Evolutionary conservation across 2,888 invertebrate species (phyloP).

Genomic region (Pristionchus arcanus): DNA sequence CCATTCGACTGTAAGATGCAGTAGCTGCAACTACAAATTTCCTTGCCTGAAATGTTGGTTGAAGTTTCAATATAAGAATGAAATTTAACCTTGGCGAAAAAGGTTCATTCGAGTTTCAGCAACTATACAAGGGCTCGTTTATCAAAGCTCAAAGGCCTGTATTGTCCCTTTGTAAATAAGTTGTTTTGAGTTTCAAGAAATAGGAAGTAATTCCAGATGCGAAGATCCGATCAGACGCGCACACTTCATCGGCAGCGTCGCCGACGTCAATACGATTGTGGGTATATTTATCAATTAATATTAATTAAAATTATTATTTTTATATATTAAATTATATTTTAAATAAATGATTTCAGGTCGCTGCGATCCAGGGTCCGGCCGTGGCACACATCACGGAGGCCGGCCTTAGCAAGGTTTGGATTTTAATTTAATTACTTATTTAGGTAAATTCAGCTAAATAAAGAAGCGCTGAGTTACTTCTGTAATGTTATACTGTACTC

Average conservation of each 20-base stretch:
- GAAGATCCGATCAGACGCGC: slow-evolving; percentile 58
- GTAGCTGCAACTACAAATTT: no score
- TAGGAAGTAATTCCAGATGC: background rate
- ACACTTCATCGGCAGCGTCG: slow-evolving; percentile 67
- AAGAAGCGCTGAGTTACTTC: no score
- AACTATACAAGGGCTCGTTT: no score
- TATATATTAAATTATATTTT: slow-evolving; percentile 1
- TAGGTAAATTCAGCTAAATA: background rate
- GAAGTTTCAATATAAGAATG: no score
- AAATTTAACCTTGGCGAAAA: no score
- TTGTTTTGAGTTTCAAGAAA: no score
- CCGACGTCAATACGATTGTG: slow-evolving; percentile 71
- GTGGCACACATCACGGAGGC: background rate
- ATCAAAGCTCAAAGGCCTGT: no score
- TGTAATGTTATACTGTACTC: no score
- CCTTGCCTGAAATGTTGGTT: no score
- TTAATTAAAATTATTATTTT: slow-evolving; percentile 11
- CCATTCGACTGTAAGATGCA: no score
- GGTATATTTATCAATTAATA: slow-evolving; percentile 51
- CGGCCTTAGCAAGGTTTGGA: slow-evolving; percentile 32
- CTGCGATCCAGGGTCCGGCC: background rate
- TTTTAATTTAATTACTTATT: background rate
- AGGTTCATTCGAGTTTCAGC: no score
- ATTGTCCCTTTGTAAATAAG: no score
- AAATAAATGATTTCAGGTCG: slow-evolving; percentile 18